phyloP scores from a whole-genome alignment of 2,888 invertebrate species.

The Orchesella flavescens region DNA sequence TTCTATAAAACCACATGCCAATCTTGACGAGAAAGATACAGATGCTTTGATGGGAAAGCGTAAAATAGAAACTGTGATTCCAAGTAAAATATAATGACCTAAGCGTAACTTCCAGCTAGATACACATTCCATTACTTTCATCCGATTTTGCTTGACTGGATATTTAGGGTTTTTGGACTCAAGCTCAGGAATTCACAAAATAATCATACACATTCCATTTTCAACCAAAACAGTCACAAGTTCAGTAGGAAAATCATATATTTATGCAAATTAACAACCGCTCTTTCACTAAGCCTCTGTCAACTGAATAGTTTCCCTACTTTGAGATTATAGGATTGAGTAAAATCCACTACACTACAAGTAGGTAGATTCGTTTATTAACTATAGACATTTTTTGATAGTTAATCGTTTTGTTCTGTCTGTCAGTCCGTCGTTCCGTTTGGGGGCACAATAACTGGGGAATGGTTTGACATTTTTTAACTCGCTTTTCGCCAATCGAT shows the following conservation, averaged over 20 bases:
- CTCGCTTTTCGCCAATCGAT: no score
- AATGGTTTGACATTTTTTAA: no score
- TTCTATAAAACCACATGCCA: conserved; percentile 25
- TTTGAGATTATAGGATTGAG: background rate
- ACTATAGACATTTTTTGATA: no score
- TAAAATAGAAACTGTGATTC: conserved; percentile 8
- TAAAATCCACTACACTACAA: background rate
- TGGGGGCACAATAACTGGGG: no score
- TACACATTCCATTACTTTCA: background rate
- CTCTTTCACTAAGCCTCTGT: conserved; percentile 4
- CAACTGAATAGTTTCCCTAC: conserved; percentile 19
- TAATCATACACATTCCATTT: conserved; percentile 38
- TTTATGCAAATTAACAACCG: conserved; percentile 60
- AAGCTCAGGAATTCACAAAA: conserved; percentile 1
- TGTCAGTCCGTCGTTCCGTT: no score
- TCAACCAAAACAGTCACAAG: background rate
- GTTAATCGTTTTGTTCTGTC: no score
- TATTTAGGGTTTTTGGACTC: background rate
- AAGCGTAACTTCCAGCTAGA: background rate
- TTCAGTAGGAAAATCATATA: conserved; percentile 22
- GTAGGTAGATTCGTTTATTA: no score
- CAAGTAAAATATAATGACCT: background rate
- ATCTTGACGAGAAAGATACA: conserved; percentile 4
- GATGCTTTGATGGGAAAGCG: background rate
- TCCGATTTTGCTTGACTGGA: background rate